A percentile compares a stretch with the other conserved stretches of the same genome.
phyloP scores from a whole-genome alignment of 2,113 vertebrate genomes.

The Channa maculata region DNA sequence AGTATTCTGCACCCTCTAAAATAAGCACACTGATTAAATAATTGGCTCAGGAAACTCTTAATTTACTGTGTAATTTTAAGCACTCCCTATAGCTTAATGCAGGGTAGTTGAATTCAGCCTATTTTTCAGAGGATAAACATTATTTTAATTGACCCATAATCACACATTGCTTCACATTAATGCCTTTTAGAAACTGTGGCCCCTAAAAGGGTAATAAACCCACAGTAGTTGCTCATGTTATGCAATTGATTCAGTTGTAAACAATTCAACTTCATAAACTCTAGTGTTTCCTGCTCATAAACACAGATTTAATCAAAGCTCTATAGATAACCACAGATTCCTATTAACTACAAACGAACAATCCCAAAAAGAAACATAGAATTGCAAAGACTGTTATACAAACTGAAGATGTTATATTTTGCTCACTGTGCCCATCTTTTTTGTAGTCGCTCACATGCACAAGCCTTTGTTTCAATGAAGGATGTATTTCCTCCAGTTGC shows the following conservation, averaged over 20 bases:
- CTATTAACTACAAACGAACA: not conserved
- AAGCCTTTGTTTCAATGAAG: not conserved
- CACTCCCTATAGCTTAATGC: constrained; percentile 31
- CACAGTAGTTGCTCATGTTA: constrained; percentile 34
- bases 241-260: constrained; percentile 50
- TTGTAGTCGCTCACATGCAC: not conserved
- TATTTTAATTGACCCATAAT: constrained; percentile 67
- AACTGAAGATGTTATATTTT: not conserved
- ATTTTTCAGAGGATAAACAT: constrained; percentile 54
- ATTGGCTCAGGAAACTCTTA: constrained; percentile 39
- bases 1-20: constrained; percentile 33
- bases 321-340: not conserved
- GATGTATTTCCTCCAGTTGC: not conserved
- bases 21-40: constrained; percentile 54
- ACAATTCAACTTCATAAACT: constrained; percentile 55
- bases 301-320: constrained; percentile 46
- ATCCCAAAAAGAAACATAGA: not conserved
- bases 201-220: constrained; percentile 54
- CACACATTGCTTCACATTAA: constrained; percentile 45
- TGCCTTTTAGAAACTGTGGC: constrained; percentile 33
- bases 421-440: fast-evolving
- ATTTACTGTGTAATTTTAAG: constrained; percentile 39
- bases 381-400: not conserved
- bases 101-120: constrained; percentile 45
- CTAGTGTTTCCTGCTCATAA: constrained; percentile 46